phyloP scores from a whole-genome alignment of 2,888 invertebrate species.

The Parochlus steinenii region DNA sequence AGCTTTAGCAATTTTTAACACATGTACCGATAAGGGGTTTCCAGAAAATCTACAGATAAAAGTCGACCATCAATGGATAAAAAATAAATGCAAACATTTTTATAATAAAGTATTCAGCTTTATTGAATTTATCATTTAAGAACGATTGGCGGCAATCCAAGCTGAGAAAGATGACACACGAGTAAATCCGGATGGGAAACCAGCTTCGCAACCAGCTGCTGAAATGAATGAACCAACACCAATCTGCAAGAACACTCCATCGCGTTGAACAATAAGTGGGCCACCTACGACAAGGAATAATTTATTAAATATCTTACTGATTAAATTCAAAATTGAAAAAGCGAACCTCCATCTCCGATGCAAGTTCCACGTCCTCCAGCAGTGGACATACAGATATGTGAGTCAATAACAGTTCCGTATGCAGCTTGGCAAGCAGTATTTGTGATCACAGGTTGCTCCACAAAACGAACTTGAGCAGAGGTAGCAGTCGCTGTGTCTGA shows the following conservation, averaged over 20 bases:
- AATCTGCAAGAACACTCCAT: conserved; percentile 18
- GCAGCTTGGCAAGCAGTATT: conserved; percentile 20
- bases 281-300: conserved; percentile 15
- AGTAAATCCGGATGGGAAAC: conserved; percentile 26
- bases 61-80: no score
- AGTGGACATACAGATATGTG: conserved; percentile 24
- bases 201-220: conserved; percentile 22
- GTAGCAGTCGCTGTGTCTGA: conserved; percentile 16
- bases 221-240: conserved; percentile 25
- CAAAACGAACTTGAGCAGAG: conserved; percentile 19
- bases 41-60: no score
- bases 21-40: no score
- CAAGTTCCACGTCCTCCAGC: conserved; percentile 20
- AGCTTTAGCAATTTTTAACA: no score
- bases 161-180: conserved; percentile 24
- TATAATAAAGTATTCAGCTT: no score
- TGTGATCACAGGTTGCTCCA: conserved; percentile 21
- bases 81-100: no score
- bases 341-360: conserved; percentile 23
- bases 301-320: neutral
- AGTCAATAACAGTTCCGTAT: conserved; percentile 19
- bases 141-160: no score
- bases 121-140: no score
- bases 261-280: conserved; percentile 20
- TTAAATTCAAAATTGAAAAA: neutral